Percentiles rank a stretch among this genome's conserved stretches.
Evolutionary conservation across 2,888 invertebrate species (phyloP).

Genomic region (Brachyptera risi): DNA sequence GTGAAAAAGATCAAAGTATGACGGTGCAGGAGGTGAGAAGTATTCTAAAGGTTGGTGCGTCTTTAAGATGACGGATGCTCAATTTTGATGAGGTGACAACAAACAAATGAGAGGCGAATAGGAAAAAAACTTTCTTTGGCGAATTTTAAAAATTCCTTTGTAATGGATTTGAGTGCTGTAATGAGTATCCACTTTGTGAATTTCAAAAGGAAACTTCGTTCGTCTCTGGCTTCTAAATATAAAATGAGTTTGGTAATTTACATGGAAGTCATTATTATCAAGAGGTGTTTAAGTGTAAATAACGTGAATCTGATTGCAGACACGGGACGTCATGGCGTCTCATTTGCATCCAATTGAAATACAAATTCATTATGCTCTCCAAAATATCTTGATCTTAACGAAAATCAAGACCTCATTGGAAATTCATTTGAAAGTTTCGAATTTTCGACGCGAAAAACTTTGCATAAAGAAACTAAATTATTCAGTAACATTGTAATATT

Average conservation of each 20-base stretch:
- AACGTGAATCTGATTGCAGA: no score
- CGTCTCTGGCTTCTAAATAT: not conserved
- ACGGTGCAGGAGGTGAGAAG: not conserved
- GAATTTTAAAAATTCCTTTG: conserved; percentile 20
- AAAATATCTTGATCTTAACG: not conserved
- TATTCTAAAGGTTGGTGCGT: not conserved
- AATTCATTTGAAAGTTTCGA: conserved; percentile 7
- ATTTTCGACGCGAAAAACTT: conserved; percentile 1
- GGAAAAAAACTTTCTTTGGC: conserved; percentile 12
- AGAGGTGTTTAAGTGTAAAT: not conserved
- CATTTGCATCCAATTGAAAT: not conserved
- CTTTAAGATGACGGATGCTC: conserved; percentile 11
- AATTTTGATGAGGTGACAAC: conserved; percentile 17
- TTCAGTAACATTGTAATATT: conserved; percentile 8
- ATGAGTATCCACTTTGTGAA: conserved; percentile 19
- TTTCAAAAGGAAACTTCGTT: conserved; percentile 7
- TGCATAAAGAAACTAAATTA: conserved; percentile 12
- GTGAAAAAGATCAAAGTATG: conserved; percentile 9
- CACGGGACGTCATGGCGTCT: not conserved
- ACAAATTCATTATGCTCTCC: not conserved
- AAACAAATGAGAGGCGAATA: conserved; percentile 17
- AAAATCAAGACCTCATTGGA: not conserved
- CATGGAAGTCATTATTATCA: conserved; percentile 6
- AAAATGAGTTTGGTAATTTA: not conserved
- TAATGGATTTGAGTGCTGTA: conserved; percentile 17